A percentile compares a stretch with the other conserved stretches of the same genome.
Conservation (phyloP, 2,888 invertebrate species). For the Willowsia nigromaculata region DNA sequence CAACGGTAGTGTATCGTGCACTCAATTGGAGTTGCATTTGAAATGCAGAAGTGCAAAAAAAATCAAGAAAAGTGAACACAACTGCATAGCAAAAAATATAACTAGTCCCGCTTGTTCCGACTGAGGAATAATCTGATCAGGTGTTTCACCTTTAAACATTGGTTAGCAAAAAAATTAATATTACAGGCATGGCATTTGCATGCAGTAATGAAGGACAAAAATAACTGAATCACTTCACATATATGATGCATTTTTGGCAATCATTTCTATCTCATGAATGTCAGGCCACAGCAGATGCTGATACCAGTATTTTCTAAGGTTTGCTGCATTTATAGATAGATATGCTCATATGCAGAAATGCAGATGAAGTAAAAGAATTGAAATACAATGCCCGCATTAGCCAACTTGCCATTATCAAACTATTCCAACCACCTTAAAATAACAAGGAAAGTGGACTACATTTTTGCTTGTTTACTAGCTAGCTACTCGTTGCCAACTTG, state of each 20-base stretch:
- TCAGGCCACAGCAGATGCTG: neutral
- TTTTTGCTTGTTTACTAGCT: neutral
- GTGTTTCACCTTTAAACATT: neutral
- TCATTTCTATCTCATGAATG: neutral
- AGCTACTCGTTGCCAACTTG: neutral
- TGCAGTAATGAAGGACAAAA: neutral
- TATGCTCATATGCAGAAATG: slow-evolving; percentile 3
- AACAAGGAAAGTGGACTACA: neutral
- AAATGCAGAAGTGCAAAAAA: neutral
- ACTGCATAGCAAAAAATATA: neutral
- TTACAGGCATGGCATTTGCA: neutral
- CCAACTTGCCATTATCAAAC: too few species aligned
- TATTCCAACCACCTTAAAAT: neutral
- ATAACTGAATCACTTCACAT: neutral
- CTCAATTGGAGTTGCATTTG: neutral
- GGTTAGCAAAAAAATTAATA: neutral
- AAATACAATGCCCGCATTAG: neutral
- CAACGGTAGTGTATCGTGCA: slow-evolving; percentile 13
- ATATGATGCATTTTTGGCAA: neutral
- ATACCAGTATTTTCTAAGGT: neutral
- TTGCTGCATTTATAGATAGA: neutral
- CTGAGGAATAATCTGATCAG: neutral
- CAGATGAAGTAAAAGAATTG: slow-evolving; percentile 10
- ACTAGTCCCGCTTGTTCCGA: neutral
- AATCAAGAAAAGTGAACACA: neutral